Conservation (phyloP, 2,113 vertebrate genomes). For the Puma concolor region DNA sequence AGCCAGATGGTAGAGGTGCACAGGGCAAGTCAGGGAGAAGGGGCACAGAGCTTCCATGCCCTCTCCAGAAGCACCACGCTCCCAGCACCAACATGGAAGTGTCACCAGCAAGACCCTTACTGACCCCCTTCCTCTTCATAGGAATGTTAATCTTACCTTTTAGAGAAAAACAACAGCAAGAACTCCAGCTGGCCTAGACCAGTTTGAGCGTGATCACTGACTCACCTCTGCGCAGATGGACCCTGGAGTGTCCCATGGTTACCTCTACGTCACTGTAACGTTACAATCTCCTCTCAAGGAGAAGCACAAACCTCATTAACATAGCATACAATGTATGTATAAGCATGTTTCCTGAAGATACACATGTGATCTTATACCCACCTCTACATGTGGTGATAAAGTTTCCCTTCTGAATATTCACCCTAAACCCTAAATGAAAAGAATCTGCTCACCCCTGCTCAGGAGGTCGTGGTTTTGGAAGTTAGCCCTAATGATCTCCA, state of each 20-base stretch:
- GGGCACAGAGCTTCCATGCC: neutral
- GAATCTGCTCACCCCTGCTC: neutral
- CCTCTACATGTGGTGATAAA: neutral
- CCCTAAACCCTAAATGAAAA: neutral
- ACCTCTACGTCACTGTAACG: neutral
- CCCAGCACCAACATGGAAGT: neutral
- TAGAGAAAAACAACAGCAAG: neutral
- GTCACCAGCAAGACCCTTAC: neutral
- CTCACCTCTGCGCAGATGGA: neutral
- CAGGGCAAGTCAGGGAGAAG: neutral
- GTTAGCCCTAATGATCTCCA: neutral
- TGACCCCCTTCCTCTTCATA: neutral
- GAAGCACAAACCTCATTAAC: neutral
- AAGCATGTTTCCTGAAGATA: neutral
- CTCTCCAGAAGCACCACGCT: neutral
- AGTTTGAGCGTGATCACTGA: neutral
- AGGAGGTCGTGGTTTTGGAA: neutral
- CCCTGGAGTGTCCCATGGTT: neutral
- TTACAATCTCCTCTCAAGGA: neutral
- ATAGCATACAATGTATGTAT: neutral
- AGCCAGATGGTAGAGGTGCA: neutral
- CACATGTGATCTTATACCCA: neutral
- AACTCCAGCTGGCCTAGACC: neutral
- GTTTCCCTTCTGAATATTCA: neutral
- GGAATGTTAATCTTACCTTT: neutral